Base-by-base conservation (phyloP, 2,113 vertebrate species). In the Ceyx margarethae region DNA sequence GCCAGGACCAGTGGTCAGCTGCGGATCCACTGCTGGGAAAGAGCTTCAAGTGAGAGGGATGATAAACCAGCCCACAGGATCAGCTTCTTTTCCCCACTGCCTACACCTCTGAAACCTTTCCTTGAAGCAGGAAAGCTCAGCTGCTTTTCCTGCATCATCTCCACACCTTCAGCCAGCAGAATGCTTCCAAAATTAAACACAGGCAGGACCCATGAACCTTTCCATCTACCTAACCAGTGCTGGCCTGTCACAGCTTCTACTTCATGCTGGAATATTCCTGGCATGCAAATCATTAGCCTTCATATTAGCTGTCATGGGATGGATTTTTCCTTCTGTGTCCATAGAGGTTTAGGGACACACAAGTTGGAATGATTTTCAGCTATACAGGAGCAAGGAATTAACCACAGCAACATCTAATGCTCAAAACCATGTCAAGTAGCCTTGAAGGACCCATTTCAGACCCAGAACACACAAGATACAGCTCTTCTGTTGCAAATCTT, bases 261-360 rank as follows among this genome's bases (percentile, higher is more conserved):
- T 77, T 81, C 81, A 64, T 62, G 51, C n/a, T 66, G 78, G 81
- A 91, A 81, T 92, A 81, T 89, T 84, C 81, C 88, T 65, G 68
- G 82, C 76, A 60, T 86, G 80, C n/a, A 88, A 71, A 57, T 54
- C 11, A 72, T 78, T 65, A 84, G 40, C 29, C 57, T 90, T 9
- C 14, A 84, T 45, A 42, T 33, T 35, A 50, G 46, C 26, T 79
- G 62, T 51, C 81, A 58, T 57, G 57, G 81, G 65, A 84, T 13
- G 18, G 33, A 9, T 9, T 72, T 88, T 88, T 85, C n/a, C 72
- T 85, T 91, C 53, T 67, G 45, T 10, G 29, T 28, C 60, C 58
- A 67, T 2, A 74, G 16, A 7, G 22, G 29, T 40, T 71, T 75
- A 64, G 14, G 83, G 48, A 35, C 6, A 3, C 2, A 2, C 18